These are phyloP conservation scores for Piliocolobus tephrosceles DNA, from an alignment of 2,113 vertebrate genomes.

Conservation along the genomic window DNA sequence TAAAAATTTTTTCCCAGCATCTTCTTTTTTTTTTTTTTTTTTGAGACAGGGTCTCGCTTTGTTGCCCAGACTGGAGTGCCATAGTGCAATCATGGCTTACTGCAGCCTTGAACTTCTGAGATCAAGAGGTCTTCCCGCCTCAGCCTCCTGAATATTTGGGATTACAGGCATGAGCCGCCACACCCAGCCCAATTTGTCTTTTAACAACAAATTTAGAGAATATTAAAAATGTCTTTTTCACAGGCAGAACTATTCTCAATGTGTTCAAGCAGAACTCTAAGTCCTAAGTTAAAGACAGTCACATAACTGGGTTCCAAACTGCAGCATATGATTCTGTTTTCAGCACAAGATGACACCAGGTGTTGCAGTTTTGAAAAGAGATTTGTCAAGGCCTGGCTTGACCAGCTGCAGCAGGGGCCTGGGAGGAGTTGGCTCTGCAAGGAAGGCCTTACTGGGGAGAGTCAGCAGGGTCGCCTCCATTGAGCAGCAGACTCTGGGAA, in stretches of 20 bases:
- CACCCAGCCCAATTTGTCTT: not conserved
- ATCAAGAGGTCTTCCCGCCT: too few relatives aligned
- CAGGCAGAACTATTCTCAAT: not conserved
- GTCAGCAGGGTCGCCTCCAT: not conserved
- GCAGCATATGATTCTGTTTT: not conserved
- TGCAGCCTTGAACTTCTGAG: too few relatives aligned
- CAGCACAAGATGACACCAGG: not conserved
- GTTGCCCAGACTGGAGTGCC: too few relatives aligned
- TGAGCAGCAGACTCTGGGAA: not conserved
- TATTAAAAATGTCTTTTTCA: not conserved
- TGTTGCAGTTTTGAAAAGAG: not conserved
- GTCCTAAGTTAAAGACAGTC: not conserved
- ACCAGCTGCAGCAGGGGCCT: not conserved
- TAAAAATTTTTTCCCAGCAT: too few relatives aligned
- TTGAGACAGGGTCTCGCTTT: not conserved
- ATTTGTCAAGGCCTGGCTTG: not conserved
- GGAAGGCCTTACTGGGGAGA: not conserved
- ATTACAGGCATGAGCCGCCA: too few relatives aligned
- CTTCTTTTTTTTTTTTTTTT: not conserved
- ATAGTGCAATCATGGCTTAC: too few relatives aligned
- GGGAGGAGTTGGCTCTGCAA: not conserved
- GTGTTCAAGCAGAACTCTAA: not conserved
- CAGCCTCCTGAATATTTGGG: too few relatives aligned
- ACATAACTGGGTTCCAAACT: not conserved
- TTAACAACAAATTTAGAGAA: not conserved